phyloP scores from a whole-genome alignment of 2,888 invertebrate species.

The Scrobipalpa costella region DNA sequence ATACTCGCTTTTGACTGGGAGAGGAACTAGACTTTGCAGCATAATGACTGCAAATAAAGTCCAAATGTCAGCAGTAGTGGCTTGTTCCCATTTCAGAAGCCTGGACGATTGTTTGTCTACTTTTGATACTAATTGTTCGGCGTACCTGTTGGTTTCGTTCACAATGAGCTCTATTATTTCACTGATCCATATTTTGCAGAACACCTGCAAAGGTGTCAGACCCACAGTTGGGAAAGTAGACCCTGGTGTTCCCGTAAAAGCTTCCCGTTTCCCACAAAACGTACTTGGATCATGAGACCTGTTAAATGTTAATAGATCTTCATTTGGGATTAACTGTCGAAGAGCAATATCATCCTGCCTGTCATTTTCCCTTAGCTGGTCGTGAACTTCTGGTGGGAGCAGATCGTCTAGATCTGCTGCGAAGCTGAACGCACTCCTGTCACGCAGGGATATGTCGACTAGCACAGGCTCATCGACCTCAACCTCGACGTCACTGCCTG shows the following conservation, averaged over 20 bases:
- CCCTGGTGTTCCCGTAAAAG: neutral
- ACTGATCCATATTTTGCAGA: neutral
- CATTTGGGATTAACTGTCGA: too few species aligned
- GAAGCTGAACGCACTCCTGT: neutral
- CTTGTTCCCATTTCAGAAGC: neutral
- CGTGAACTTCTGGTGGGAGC: neutral
- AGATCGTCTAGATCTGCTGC: neutral
- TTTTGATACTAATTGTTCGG: neutral
- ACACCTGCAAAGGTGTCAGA: neutral
- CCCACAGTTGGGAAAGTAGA: neutral
- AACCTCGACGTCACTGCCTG: neutral
- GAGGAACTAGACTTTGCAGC: too few species aligned
- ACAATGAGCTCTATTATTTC: neutral
- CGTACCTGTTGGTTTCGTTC: neutral
- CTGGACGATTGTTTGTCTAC: neutral
- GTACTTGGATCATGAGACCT: neutral
- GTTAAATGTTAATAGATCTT: neutral
- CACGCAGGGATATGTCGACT: neutral
- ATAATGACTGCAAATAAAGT: neutral
- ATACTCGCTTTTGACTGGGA: neutral
- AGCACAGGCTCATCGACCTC: neutral
- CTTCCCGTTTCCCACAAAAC: neutral
- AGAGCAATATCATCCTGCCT: neutral
- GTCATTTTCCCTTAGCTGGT: neutral
- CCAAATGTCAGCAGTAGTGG: neutral